Evolutionary conservation across 2,797 vertebrate genomes (phyloP).

Genomic region (Thamnophis elegans): DNA sequence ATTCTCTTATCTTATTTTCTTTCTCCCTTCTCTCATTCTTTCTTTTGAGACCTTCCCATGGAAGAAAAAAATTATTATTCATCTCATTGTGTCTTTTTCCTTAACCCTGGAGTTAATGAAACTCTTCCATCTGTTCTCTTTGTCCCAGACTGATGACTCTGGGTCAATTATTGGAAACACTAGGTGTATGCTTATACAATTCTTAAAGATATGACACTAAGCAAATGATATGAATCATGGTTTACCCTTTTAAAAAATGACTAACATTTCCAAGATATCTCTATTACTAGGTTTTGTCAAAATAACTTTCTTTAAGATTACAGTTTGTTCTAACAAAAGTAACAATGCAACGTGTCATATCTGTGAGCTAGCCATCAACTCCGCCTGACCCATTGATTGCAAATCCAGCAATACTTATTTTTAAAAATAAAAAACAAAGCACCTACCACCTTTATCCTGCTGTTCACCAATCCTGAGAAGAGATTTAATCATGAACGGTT

Average conservation of each 20-base stretch:
- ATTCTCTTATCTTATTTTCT: background rate
- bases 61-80: conserved; percentile 60
- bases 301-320: conserved; percentile 7
- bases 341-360: conserved; percentile 30
- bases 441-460: background rate
- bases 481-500: rapidly evolving
- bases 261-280: conserved; percentile 16
- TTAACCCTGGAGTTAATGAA: conserved; percentile 26
- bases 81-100: conserved; percentile 30
- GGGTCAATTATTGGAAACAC: rapidly evolving
- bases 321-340: conserved; percentile 27
- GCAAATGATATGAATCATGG: background rate
- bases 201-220: rapidly evolving
- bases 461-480: background rate
- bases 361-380: conserved; percentile 16
- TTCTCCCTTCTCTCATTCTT: conserved; percentile 47
- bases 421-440: rapidly evolving
- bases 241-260: background rate
- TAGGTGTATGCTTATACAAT: rapidly evolving
- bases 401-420: background rate
- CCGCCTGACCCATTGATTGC: background rate
- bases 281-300: conserved; percentile 43
- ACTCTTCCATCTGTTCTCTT: conserved; percentile 32
- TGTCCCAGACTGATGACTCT: background rate
- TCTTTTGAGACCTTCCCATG: conserved; percentile 36